Base-by-base conservation (phyloP, 2,113 vertebrate genomes). In the Pelvicachromis taeniatus region DNA sequence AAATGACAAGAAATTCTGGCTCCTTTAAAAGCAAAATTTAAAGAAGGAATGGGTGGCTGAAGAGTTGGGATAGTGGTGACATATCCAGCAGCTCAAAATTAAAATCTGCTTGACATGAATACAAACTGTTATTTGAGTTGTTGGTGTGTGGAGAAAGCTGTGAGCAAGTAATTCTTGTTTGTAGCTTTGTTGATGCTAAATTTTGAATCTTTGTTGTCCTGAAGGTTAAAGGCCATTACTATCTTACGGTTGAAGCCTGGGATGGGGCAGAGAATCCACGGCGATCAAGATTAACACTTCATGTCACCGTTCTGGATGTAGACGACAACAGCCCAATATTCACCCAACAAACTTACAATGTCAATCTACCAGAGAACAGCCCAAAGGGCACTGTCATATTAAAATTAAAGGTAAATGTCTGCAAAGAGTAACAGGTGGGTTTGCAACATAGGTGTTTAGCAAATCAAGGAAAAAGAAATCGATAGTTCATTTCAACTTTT, bases 311-410 rank as follows among this genome's bases (percentile, higher is more conserved):
- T 54, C 93, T 98, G 91, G 99, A 99, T 11, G 96, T 99, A 1
- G 97, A 99, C 17, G 99, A 99, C 93, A 99, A 99, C 87, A 99
- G 97, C 80, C 99, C 99, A 0, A 92, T 97, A 19, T 99, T 99
- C 82, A 96, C 95, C 35, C 98, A 98, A 13, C 55, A 96, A 31
- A 96, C 96, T 4, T 99, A 99, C 81, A 84, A 94, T 0, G 96
- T 97, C 3, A 88, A 83, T 0, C 95, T 99, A 9, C 97, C 99
- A 2, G 99, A 99, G 94, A 99, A 99, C 77, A 96, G 96, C 53
- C 97, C 96, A 0, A 92, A 95, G 16, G 96, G 97, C 19, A 97
- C 96, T 0, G 91, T 96, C 45, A 96, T 99, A 55, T 93, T 99
- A 63, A 94, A 94, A 77, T 83, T 99, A 89, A 96, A 97, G 95